Conservation (phyloP, 2,888 invertebrate genomes). For the Phrixothrix hirtus region DNA sequence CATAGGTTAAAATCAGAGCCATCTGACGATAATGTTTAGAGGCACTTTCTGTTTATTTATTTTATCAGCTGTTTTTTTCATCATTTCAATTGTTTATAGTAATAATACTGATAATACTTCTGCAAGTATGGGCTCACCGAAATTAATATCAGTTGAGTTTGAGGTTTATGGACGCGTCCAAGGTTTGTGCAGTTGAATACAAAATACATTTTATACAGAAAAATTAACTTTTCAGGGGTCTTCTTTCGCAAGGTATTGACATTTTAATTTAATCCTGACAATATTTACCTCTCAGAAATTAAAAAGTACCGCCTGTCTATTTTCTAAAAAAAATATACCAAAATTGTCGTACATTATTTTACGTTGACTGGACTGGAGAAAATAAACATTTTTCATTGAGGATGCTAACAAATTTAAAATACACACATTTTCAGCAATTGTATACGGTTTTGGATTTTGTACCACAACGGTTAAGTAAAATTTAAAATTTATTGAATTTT, state of each 20-base stretch:
- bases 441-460: too few relatives aligned
- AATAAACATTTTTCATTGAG: too few relatives aligned
- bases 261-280: slow-evolving; percentile 12
- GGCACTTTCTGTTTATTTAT: slow-evolving; percentile 8
- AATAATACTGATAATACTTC: background rate
- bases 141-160: slow-evolving; percentile 57
- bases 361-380: too few relatives aligned
- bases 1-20: background rate
- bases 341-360: too few relatives aligned
- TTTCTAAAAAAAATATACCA: too few relatives aligned
- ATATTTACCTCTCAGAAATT: too few relatives aligned
- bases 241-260: slow-evolving; percentile 64
- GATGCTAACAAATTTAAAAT: too few relatives aligned
- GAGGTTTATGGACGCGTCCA: slow-evolving; percentile 66
- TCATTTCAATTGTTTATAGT: slow-evolving; percentile 1
- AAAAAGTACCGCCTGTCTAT: too few relatives aligned
- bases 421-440: too few relatives aligned
- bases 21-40: background rate
- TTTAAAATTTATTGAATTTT: too few relatives aligned
- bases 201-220: too few relatives aligned
- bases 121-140: slow-evolving; percentile 26
- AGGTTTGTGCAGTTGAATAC: slow-evolving; percentile 59
- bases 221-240: slow-evolving; percentile 57
- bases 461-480: too few relatives aligned
- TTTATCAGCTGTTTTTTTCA: slow-evolving; percentile 15